Conservation (phyloP, 2,797 vertebrate genomes). For the Microctenopoma steveboyesi region DNA sequence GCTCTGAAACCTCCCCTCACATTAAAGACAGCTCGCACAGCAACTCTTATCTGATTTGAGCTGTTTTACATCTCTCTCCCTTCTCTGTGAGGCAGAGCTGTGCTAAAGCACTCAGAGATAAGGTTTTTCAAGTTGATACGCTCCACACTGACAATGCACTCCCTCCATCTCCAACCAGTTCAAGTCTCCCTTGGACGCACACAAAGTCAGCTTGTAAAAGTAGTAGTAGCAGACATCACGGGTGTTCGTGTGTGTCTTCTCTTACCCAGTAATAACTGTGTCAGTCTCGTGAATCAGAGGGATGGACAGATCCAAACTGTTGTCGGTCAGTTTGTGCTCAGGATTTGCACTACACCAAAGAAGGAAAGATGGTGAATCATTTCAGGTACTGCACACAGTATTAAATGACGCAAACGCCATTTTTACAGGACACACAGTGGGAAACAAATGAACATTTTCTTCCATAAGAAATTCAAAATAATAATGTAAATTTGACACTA, state of each 20-base stretch:
- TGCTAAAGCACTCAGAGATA: conserved; percentile 74
- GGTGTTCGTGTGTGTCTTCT: background rate
- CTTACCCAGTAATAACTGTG: conserved; percentile 92
- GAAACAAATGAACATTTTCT: background rate
- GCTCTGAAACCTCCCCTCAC: conserved; percentile 48
- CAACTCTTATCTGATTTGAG: conserved; percentile 68
- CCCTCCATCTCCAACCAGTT: conserved; percentile 30
- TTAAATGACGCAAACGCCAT: conserved; percentile 1
- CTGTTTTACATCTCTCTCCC: conserved; percentile 72
- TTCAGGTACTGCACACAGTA: conserved; percentile 1
- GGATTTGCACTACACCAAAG: conserved; percentile 87
- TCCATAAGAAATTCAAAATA: background rate
- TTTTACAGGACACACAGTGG: background rate
- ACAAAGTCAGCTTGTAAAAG: conserved; percentile 13
- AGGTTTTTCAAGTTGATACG: conserved; percentile 70
- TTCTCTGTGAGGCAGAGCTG: conserved; percentile 62
- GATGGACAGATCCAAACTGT: conserved; percentile 87
- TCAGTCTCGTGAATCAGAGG: conserved; percentile 95
- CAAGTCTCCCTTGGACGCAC: conserved; percentile 13
- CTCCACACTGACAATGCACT: conserved; percentile 52
- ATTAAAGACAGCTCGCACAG: conserved; percentile 58
- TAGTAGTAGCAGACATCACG: background rate
- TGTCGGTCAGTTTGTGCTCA: conserved; percentile 91
- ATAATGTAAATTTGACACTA: background rate
- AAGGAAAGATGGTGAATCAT: conserved; percentile 14